Percentiles rank a stretch among this genome's conserved stretches.
These are phyloP conservation scores for Halictus quadricinctus DNA, from an alignment of 2,888 invertebrate genomes.

Conservation along the genomic window DNA sequence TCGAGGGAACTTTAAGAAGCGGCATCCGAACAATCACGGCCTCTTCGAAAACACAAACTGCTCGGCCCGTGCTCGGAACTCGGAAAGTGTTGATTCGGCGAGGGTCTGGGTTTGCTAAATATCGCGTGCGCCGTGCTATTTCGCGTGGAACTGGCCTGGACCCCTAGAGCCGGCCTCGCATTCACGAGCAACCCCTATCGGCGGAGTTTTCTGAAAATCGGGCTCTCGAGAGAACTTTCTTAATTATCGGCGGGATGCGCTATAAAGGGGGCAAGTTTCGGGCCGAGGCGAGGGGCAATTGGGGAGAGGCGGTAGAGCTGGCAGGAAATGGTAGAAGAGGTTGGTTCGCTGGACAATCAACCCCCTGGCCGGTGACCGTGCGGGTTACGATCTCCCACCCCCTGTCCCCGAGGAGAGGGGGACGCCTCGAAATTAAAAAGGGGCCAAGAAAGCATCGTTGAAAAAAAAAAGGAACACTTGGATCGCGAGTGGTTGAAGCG, in stretches of 20 bases:
- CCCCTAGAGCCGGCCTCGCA: not conserved
- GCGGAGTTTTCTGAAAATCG: constrained; percentile 22
- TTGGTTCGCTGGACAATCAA: constrained; percentile 30
- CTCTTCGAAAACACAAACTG: not conserved
- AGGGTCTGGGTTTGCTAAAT: constrained; percentile 2
- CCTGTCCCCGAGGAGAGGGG: not conserved
- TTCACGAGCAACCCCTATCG: constrained; percentile 22
- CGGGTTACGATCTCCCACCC: constrained; percentile 12
- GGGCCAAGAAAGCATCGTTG: not conserved
- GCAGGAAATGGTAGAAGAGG: not conserved
- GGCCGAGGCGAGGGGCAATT: not conserved
- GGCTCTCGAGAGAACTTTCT: constrained; percentile 54
- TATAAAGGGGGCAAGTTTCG: not conserved
- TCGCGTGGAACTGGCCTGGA: not conserved
- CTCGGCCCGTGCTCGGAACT: not conserved
- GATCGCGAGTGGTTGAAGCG: not conserved
- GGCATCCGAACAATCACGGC: not conserved
- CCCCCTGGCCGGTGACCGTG: constrained; percentile 16
- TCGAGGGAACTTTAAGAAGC: not conserved
- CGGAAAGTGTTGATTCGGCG: not conserved
- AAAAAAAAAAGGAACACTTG: not conserved
- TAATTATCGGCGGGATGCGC: constrained; percentile 52
- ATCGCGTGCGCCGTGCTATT: not conserved
- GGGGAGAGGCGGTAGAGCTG: not conserved
- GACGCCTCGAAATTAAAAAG: constrained; percentile 31